Conservation (phyloP, 1,140 invertebrate genomes). For the Sycobia sp. region DNA sequence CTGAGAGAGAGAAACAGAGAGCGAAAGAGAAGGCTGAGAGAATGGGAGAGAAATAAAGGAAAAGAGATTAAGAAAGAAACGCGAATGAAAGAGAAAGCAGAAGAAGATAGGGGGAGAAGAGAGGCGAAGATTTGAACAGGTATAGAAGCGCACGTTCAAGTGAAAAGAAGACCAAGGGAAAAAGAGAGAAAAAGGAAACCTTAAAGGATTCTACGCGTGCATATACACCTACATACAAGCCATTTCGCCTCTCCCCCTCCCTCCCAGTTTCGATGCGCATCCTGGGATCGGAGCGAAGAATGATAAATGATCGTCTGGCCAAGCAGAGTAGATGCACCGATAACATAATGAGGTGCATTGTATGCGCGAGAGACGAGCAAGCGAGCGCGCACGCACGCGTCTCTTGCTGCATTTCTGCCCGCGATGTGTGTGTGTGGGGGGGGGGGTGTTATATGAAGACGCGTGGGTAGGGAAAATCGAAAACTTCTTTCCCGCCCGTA, state of each 20-base stretch:
- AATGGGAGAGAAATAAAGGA: neutral
- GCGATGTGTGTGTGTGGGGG: no score
- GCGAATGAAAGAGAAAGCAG: slow-evolving; percentile 7
- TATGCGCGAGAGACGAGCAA: slow-evolving; percentile 27
- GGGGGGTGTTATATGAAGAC: no score
- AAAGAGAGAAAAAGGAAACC: slow-evolving; percentile 1
- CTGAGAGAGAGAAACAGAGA: no score
- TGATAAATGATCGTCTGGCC: slow-evolving; percentile 29
- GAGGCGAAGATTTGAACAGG: slow-evolving; percentile 24
- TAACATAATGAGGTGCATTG: slow-evolving; percentile 42
- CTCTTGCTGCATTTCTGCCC: no score
- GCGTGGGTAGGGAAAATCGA: no score
- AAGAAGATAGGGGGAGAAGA: slow-evolving; percentile 9
- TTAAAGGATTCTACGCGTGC: slow-evolving; percentile 3
- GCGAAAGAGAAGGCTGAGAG: no score
- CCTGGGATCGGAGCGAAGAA: slow-evolving; percentile 27
- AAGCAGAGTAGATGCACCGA: slow-evolving; percentile 36
- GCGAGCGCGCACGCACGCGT: neutral
- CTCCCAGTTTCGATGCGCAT: no score
- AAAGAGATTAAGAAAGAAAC: no score
- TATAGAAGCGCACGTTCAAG: slow-evolving; percentile 13
- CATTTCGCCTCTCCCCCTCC: no score
- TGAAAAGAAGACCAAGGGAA: slow-evolving; percentile 26
- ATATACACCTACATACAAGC: neutral
- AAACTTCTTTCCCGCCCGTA: no score